Conservation (phyloP, 2,113 vertebrate species). For the Marmota flaviventris region DNA sequence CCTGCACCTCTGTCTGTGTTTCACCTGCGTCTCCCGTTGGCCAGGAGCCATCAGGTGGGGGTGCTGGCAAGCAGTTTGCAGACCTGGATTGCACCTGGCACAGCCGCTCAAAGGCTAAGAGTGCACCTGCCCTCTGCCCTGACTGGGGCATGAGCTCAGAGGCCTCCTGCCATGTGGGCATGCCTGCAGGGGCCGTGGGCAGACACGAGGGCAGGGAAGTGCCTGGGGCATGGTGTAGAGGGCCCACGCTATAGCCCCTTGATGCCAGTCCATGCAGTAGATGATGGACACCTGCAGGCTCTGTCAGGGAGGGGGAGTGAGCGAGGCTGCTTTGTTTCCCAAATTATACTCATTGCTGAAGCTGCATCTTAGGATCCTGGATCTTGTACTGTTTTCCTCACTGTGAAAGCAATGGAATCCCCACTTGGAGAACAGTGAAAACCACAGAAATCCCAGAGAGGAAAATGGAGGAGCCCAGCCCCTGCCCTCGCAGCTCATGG, state of each 20-base stretch:
- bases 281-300: fast-evolving
- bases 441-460: not conserved
- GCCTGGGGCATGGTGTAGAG: not conserved
- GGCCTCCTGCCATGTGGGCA: not conserved
- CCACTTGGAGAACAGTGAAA: no score
- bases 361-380: not conserved
- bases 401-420: no score
- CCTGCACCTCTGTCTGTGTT: not conserved
- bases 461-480: not conserved
- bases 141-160: fast-evolving
- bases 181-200: not conserved
- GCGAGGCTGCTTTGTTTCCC: not conserved
- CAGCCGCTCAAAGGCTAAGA: not conserved
- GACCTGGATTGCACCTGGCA: not conserved
- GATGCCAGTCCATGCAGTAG: not conserved
- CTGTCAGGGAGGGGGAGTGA: no score
- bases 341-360: not conserved
- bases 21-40: not conserved
- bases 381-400: not conserved
- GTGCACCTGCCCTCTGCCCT: not conserved
- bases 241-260: not conserved
- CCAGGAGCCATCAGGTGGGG: not conserved
- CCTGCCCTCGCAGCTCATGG: no score
- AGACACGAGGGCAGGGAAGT: not conserved
- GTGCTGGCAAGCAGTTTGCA: not conserved